A percentile compares a stretch with the other conserved stretches of the same genome.
phyloP scores from a whole-genome alignment of 2,113 vertebrate species.

The Zeus faber region DNA sequence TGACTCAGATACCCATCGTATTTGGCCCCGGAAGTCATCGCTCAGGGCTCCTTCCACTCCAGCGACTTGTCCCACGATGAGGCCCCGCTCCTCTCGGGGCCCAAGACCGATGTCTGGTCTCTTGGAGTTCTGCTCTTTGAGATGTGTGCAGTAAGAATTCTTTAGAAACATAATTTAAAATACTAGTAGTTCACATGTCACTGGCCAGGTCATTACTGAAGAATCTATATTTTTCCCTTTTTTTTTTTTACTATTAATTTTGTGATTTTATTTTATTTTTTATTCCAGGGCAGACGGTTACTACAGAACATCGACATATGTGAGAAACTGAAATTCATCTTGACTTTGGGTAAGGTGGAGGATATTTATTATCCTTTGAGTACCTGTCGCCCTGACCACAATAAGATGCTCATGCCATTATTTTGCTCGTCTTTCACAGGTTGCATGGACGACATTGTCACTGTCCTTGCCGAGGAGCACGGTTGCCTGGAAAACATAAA shows the following conservation, averaged over 20 bases:
- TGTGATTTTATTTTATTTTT: conserved; percentile 9
- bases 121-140: conserved; percentile 94
- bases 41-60: conserved; percentile 83
- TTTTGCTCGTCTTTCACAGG: conserved; percentile 68
- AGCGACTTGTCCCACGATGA: conserved; percentile 79
- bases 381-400: conserved; percentile 1
- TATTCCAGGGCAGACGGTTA: conserved; percentile 85
- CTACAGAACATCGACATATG: conserved; percentile 90
- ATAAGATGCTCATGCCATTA: background rate
- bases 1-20: conserved; percentile 89
- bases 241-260: background rate
- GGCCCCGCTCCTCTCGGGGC: conserved; percentile 84
- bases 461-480: conserved; percentile 92
- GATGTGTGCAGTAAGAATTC: conserved; percentile 86
- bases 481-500: conserved; percentile 89
- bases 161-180: background rate
- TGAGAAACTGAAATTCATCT: conserved; percentile 90
- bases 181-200: background rate
- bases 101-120: conserved; percentile 95
- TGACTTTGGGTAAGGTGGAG: conserved; percentile 84
- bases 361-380: background rate
- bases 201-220: background rate
- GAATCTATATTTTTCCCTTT: background rate
- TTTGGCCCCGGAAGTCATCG: conserved; percentile 94
- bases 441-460: conserved; percentile 91